A percentile compares a stretch with the other conserved stretches of the same genome.
phyloP scores from a whole-genome alignment of 2,113 vertebrate genomes.

The Callaeas wilsoni region DNA sequence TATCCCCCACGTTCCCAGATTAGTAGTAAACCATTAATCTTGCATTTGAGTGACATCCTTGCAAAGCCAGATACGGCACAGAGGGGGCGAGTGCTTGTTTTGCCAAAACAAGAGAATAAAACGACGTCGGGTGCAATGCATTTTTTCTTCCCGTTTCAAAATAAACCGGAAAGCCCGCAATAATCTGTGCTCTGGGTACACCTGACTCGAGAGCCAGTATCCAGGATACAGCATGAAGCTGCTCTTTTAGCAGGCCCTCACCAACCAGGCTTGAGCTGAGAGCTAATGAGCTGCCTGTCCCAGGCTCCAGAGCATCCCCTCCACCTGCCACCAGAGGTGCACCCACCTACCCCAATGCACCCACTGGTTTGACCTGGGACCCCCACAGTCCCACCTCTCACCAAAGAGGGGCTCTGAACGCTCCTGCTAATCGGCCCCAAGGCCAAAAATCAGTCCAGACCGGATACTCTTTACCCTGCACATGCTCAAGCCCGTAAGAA shows the following conservation, averaged over 20 bases:
- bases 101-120: slow-evolving; percentile 16
- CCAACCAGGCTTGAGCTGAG: slow-evolving; percentile 62
- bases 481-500: background rate
- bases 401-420: background rate
- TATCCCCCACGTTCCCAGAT: background rate
- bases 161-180: slow-evolving; percentile 66
- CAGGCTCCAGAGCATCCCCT: slow-evolving; percentile 32
- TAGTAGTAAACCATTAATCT: background rate
- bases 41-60: background rate
- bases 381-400: background rate
- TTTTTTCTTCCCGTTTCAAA: slow-evolving; percentile 53
- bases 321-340: background rate
- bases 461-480: background rate
- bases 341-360: background rate
- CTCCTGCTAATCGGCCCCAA: background rate
- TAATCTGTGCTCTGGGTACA: slow-evolving; percentile 68
- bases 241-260: slow-evolving; percentile 71
- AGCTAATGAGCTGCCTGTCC: slow-evolving; percentile 72
- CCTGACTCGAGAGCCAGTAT: slow-evolving; percentile 73
- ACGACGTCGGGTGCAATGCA: background rate
- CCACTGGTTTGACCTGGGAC: slow-evolving; percentile 12
- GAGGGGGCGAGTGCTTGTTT: background rate
- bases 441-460: background rate
- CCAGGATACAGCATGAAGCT: slow-evolving; percentile 84
- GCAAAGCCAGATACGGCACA: background rate